Base-by-base conservation (phyloP, 2,113 vertebrate species). In the Engraulis encrasicolus region DNA sequence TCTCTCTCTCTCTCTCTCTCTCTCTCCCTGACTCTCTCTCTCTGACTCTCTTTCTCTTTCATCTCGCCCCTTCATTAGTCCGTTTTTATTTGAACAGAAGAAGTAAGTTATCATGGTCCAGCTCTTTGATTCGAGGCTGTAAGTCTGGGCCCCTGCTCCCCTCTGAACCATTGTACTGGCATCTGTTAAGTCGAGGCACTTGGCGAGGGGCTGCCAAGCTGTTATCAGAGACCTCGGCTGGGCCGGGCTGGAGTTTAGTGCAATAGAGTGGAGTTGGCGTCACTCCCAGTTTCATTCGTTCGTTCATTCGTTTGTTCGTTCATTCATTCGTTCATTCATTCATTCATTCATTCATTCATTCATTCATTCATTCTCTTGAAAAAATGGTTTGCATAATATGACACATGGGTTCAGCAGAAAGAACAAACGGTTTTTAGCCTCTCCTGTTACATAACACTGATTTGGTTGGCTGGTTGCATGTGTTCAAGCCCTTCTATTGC, bases 41-140 rank as follows among this genome's bases (percentile, higher is more conserved):
- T 45, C 40, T 45, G 4, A 5, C 40, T 45, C 40, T 45, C 40
- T 45, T 9, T 66, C 58, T 45, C 9, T 74, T 74, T 74, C 31
- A 74, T 74, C 66, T 74, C 66, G 9, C 23, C 31, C 27, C 66
- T 66, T 74, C 66, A 74, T 74, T 31, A 74, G 66, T 74, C 34
- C 66, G n/a, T 34, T 15, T 34, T 74, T 14, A 74, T 74, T 74
- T 74, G 66, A n/a, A 74, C 27, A 36, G 66, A 74, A 12, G 12
- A n/a, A 74, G 66, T 12, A 74, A 34, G 66, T 14, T 74, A 74
- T 14, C 66, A 27, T 0, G 66, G 27, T 31, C 66, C 66, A 74
- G 66, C 66, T 34, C 15, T 74, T 74, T 74, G 66, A 74, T 74
- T 34, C 27, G 66, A 74, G 27, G 66, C 31, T 36, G 66, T 12